A percentile compares a stretch with the other conserved stretches of the same genome.
Evolutionary conservation across 2,888 invertebrate species (phyloP).

Genomic region (Erynnis tages): DNA sequence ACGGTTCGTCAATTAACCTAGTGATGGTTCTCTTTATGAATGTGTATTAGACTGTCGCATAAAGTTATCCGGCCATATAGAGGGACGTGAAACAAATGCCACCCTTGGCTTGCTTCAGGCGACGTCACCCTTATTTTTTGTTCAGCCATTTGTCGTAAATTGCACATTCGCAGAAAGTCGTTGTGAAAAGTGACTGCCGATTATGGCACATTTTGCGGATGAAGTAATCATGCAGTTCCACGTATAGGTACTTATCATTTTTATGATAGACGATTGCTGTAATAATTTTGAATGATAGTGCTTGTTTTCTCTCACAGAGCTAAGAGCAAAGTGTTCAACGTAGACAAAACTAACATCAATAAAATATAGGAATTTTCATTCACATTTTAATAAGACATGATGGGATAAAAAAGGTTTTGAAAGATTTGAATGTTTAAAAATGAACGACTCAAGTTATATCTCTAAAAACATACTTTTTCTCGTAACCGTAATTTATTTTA

Average conservation of each 20-base stretch:
- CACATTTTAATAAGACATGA: too few species aligned
- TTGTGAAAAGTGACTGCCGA: conserved; percentile 15
- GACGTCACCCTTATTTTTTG: conserved; percentile 55
- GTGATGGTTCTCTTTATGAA: conserved; percentile 49
- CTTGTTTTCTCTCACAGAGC: too few species aligned
- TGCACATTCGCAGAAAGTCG: conserved; percentile 39
- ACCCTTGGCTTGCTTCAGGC: conserved; percentile 47
- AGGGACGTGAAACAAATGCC: conserved; percentile 55
- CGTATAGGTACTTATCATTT: neutral
- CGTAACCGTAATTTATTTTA: conserved; percentile 33
- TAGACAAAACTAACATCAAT: too few species aligned
- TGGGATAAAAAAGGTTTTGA: too few species aligned
- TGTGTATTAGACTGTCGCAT: conserved; percentile 52
- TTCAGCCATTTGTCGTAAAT: conserved; percentile 44
- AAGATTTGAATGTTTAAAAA: too few species aligned
- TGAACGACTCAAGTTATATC: too few species aligned
- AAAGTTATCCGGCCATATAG: conserved; percentile 53
- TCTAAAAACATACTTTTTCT: too few species aligned
- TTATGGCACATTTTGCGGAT: conserved; percentile 16
- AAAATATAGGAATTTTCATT: too few species aligned
- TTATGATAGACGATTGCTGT: neutral
- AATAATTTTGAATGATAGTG: too few species aligned
- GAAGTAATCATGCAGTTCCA: conserved; percentile 1
- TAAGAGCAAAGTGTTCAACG: too few species aligned
- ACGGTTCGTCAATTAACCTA: conserved; percentile 35